A percentile compares a stretch with the other conserved stretches of the same genome.
Conservation (phyloP, 2,888 invertebrate species). For the Trileptium ribeirensis region DNA sequence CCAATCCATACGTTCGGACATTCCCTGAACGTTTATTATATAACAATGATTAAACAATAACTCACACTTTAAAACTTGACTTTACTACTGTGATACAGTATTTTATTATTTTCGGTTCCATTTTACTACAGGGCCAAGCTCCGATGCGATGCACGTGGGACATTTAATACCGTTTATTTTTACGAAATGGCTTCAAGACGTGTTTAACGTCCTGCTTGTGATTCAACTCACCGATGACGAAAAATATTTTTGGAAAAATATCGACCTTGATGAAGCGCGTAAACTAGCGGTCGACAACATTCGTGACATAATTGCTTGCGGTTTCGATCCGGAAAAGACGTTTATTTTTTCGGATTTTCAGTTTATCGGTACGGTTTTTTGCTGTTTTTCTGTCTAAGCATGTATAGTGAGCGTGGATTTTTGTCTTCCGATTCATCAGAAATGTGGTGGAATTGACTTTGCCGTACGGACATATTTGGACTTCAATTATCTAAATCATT, state of each 20-base stretch:
- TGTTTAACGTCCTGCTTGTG: conserved; percentile 86
- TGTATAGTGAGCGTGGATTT: too few species aligned
- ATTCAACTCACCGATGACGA: conserved; percentile 98
- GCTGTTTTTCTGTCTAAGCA: too few species aligned
- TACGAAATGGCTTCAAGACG: conserved; percentile 84
- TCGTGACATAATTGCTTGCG: conserved; percentile 94
- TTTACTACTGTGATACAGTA: too few species aligned
- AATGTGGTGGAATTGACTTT: too few species aligned
- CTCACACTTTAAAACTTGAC: too few species aligned
- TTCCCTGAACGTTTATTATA: conserved; percentile 35
- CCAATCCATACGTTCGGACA: too few species aligned
- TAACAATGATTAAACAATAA: conserved; percentile 58
- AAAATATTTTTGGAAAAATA: conserved; percentile 90
- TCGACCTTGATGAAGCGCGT: conserved; percentile 77
- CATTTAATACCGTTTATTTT: conserved; percentile 94
- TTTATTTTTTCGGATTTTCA: conserved; percentile 92
- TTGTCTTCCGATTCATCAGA: too few species aligned
- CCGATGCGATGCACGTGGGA: conserved; percentile 88
- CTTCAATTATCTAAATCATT: too few species aligned
- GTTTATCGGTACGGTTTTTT: conserved; percentile 87
- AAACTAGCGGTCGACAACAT: conserved; percentile 79
- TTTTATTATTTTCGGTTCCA: too few species aligned
- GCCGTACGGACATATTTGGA: too few species aligned
- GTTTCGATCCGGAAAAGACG: conserved; percentile 84
- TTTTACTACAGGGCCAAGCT: conserved; percentile 52